phyloP scores from a whole-genome alignment of 2,113 vertebrate genomes.

The Microcebus murinus region DNA sequence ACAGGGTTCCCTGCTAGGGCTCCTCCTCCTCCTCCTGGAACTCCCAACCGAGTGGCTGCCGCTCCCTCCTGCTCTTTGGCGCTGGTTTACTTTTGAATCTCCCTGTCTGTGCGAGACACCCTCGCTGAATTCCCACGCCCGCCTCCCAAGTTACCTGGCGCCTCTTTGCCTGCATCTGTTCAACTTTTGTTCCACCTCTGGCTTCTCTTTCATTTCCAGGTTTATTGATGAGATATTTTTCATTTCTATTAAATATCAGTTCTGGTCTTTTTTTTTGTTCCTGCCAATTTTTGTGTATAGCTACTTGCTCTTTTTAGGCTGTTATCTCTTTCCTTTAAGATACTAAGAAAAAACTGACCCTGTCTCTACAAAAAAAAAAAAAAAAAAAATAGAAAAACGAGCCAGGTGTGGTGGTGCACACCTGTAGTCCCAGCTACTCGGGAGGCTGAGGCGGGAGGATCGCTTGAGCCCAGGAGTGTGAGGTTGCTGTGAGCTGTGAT shows the following conservation, averaged over 20 bases:
- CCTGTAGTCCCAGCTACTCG: no score
- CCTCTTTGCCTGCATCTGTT: not conserved
- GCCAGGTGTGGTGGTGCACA: no score
- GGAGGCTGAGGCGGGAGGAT: no score
- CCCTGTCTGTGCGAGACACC: not conserved
- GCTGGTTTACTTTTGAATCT: no score
- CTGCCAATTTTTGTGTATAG: not conserved
- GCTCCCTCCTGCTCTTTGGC: no score
- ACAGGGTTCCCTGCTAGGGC: not conserved
- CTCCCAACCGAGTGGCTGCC: not conserved
- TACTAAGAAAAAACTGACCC: no score
- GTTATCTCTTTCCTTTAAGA: not conserved
- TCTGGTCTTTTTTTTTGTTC: not conserved
- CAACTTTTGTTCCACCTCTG: not conserved
- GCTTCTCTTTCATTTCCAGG: not conserved
- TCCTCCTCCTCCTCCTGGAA: not conserved
- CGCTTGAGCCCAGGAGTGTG: no score
- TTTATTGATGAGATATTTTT: not conserved
- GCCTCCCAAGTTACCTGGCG: rapidly evolving
- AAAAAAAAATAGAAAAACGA: no score
- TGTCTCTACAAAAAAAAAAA: no score
- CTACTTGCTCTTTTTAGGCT: no score
- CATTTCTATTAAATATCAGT: not conserved
- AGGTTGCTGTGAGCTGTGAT: no score
- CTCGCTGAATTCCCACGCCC: not conserved